Evolutionary conservation across 2,888 invertebrate species (phyloP).

Genomic region (Cephus sareptanus): DNA sequence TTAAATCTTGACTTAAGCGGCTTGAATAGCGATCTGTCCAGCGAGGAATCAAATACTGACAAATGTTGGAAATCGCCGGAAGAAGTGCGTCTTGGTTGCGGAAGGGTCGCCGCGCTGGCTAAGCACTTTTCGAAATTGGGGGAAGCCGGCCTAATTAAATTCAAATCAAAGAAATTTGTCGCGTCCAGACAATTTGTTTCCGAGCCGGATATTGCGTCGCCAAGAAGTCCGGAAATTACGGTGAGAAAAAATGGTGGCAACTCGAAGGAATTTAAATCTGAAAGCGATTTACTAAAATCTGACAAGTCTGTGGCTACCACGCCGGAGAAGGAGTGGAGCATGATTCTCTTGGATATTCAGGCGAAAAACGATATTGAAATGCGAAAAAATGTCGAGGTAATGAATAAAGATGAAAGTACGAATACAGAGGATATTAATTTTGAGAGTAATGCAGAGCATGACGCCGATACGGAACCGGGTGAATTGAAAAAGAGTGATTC

Average conservation of each 20-base stretch:
- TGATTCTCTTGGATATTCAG: constrained; percentile 54
- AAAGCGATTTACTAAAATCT: constrained; percentile 46
- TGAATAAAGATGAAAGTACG: constrained; percentile 1
- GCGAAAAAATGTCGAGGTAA: not conserved
- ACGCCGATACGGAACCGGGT: constrained; percentile 9
- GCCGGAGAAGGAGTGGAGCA: constrained; percentile 51
- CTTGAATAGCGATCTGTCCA: constrained; percentile 51
- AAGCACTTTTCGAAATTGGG: constrained; percentile 72
- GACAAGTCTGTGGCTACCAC: constrained; percentile 44
- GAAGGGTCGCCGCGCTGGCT: constrained; percentile 77
- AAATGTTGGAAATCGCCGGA: constrained; percentile 80
- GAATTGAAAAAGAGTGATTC: constrained; percentile 25
- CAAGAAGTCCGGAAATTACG: constrained; percentile 31
- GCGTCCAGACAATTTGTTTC: constrained; percentile 55
- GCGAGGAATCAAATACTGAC: constrained; percentile 43
- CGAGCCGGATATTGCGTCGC: constrained; percentile 61
- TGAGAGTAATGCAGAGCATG: not conserved
- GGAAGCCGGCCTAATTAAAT: constrained; percentile 60
- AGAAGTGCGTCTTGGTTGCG: constrained; percentile 75
- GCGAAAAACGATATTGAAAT: constrained; percentile 35
- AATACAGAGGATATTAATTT: not conserved
- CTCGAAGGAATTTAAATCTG: constrained; percentile 52
- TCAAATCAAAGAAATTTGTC: constrained; percentile 46
- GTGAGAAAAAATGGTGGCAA: constrained; percentile 9
- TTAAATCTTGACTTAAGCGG: constrained; percentile 62